Conservation (phyloP, 2,888 invertebrate species). For the Bembecia ichneumoniformis region DNA sequence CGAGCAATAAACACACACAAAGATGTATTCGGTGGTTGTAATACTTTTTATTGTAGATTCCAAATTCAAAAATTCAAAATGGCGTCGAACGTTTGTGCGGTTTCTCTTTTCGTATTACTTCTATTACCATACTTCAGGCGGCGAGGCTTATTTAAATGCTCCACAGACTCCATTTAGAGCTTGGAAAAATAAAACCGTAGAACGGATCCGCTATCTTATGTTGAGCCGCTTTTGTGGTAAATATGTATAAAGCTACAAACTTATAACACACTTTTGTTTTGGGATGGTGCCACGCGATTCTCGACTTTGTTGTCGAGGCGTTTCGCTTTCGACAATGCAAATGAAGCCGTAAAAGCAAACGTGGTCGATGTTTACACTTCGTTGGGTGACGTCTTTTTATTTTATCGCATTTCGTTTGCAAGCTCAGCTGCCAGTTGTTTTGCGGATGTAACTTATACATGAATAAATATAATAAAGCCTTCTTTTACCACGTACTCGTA, state of each 20-base stretch:
- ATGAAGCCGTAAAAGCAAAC: neutral
- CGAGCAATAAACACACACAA: too few species aligned
- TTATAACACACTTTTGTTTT: slow-evolving; percentile 14
- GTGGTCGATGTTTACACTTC: slow-evolving; percentile 49
- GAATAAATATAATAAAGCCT: slow-evolving; percentile 1
- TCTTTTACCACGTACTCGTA: too few species aligned
- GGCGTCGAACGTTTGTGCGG: slow-evolving; percentile 51
- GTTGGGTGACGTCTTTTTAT: slow-evolving; percentile 64
- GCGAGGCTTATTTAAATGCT: slow-evolving; percentile 72
- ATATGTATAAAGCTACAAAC: slow-evolving; percentile 64
- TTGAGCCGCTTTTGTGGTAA: slow-evolving; percentile 72
- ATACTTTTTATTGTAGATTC: neutral
- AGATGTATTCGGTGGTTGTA: too few species aligned
- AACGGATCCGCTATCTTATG: slow-evolving; percentile 67
- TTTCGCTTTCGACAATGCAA: neutral
- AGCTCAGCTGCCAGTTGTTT: slow-evolving; percentile 60
- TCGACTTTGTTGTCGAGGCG: slow-evolving; percentile 21
- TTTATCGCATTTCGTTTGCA: slow-evolving; percentile 66
- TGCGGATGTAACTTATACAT: slow-evolving; percentile 36
- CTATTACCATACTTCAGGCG: slow-evolving; percentile 71
- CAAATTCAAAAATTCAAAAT: slow-evolving; percentile 53
- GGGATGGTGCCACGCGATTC: slow-evolving; percentile 15
- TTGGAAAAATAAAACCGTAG: slow-evolving; percentile 70
- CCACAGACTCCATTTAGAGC: slow-evolving; percentile 73
- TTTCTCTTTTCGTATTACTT: slow-evolving; percentile 67